Conservation (phyloP, 1,140 invertebrate species). For the Drosophila paulistorum region DNA sequence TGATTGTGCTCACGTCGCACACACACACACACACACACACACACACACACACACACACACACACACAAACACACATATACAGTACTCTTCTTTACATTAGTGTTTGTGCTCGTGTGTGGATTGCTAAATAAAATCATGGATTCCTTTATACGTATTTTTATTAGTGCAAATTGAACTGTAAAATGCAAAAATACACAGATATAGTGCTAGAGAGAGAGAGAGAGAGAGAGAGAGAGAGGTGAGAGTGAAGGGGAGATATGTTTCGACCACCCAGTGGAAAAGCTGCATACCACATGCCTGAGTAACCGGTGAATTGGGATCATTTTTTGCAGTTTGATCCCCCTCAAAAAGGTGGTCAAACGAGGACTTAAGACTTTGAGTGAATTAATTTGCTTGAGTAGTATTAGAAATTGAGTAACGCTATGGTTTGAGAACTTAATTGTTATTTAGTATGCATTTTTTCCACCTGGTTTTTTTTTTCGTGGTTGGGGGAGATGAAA, state of each 20-base stretch:
- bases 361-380: too few species aligned
- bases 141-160: constrained; percentile 32
- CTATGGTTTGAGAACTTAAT: background rate
- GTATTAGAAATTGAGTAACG: too few species aligned
- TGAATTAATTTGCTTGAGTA: too few species aligned
- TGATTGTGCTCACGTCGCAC: constrained; percentile 20
- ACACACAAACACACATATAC: background rate
- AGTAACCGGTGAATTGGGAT: too few species aligned
- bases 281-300: too few species aligned
- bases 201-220: background rate
- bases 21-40: background rate
- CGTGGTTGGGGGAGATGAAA: too few species aligned
- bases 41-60: background rate
- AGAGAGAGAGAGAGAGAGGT: background rate
- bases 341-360: background rate
- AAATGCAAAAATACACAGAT: constrained; percentile 13
- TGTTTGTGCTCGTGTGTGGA: constrained; percentile 16
- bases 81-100: background rate
- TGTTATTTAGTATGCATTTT: too few species aligned
- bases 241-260: background rate
- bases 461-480: background rate
- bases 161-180: constrained; percentile 30
- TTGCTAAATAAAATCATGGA: constrained; percentile 40
- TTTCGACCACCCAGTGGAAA: background rate
- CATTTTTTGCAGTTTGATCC: background rate